phyloP scores from a whole-genome alignment of 1,140 invertebrate genomes.

The Colletes gigas region DNA sequence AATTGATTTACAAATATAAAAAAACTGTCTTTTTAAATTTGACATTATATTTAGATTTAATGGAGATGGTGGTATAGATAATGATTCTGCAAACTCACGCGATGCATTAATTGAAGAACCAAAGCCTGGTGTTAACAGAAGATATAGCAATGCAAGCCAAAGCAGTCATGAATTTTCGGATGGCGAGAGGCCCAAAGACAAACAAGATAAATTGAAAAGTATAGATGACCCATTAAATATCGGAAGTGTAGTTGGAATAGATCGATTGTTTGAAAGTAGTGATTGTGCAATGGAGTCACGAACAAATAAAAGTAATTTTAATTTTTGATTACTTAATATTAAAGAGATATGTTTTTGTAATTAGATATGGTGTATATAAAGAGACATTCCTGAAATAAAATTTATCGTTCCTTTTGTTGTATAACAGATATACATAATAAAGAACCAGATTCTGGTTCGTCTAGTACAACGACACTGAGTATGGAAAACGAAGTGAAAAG shows the following conservation, averaged over 20 bases:
- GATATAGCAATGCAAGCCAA: constrained; percentile 78
- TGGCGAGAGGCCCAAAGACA: constrained; percentile 71
- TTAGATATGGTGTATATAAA: background rate
- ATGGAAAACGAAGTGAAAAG: constrained; percentile 81
- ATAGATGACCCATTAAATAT: constrained; percentile 73
- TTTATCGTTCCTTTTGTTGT: background rate
- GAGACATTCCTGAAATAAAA: background rate
- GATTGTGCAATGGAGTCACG: constrained; percentile 75
- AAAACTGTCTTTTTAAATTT: constrained; percentile 23
- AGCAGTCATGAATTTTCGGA: constrained; percentile 77
- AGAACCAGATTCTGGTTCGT: constrained; percentile 81
- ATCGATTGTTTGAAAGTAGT: constrained; percentile 82
- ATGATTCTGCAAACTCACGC: constrained; percentile 77
- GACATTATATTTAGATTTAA: constrained; percentile 67
- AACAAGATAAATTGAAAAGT: constrained; percentile 70
- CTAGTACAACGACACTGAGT: constrained; percentile 81
- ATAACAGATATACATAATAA: constrained; percentile 76
- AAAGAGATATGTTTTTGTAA: background rate
- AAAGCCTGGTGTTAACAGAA: constrained; percentile 69
- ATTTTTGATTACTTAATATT: background rate
- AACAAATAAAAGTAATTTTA: constrained; percentile 79
- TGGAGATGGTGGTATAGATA: constrained; percentile 73
- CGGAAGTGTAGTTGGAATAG: constrained; percentile 79
- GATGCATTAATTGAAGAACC: constrained; percentile 75
- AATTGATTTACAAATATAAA: background rate